phyloP scores from a whole-genome alignment of 2,797 vertebrate species.

The Sardinella longiceps region DNA sequence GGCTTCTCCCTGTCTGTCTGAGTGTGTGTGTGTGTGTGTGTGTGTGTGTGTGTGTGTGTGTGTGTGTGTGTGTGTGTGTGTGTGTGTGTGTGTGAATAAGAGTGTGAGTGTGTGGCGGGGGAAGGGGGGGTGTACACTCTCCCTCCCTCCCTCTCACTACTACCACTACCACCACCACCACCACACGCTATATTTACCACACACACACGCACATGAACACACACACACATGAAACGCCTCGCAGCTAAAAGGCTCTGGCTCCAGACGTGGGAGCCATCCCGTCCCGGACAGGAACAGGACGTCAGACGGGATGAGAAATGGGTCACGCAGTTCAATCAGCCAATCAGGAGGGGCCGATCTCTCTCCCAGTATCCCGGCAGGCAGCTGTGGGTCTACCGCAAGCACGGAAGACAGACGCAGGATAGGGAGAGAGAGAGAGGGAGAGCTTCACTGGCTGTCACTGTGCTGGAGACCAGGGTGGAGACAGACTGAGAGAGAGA shows the following conservation, averaged over 20 bases:
- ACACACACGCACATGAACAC: background rate
- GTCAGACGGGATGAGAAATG: background rate
- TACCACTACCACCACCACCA: background rate
- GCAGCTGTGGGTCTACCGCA: constrained; percentile 2
- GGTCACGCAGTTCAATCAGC: constrained; percentile 3
- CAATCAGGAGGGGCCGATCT: background rate
- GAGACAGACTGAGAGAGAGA: background rate
- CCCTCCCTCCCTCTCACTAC: background rate
- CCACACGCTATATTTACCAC: constrained; percentile 2
- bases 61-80: background rate
- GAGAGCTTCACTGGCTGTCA: background rate
- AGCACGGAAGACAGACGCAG: background rate
- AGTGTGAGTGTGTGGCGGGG: background rate
- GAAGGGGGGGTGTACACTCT: background rate
- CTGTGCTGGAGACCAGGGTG: background rate
- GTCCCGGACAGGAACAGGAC: constrained; percentile 12
- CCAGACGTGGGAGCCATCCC: background rate
- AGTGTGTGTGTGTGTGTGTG: background rate
- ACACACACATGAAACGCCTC: background rate
- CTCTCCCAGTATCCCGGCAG: background rate
- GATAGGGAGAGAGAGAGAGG: background rate
- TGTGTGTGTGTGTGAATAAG: background rate
- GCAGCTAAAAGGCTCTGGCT: constrained; percentile 8
- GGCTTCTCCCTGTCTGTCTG: constrained; percentile 19
- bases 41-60: background rate